Evolutionary conservation across 2,113 vertebrate genomes (phyloP).

Genomic region (Vombatus ursinus): DNA sequence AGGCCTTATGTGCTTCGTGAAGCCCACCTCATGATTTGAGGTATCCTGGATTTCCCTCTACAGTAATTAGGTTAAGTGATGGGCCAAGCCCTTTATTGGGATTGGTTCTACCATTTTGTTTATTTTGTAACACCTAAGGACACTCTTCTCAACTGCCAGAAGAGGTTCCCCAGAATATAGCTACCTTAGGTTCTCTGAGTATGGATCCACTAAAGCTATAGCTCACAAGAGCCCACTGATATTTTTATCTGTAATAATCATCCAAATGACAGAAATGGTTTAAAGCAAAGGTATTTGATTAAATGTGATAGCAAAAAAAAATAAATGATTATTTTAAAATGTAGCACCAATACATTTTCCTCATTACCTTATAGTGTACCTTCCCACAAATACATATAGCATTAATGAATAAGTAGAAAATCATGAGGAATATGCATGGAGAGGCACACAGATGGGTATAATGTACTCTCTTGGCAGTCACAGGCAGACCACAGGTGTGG

Average conservation of each 20-base stretch:
- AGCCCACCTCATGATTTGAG: background rate
- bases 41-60: background rate
- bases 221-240: background rate
- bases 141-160: background rate
- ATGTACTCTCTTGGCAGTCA: background rate
- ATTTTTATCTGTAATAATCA: background rate
- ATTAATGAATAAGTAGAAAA: background rate
- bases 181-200: background rate
- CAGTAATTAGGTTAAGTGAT: background rate
- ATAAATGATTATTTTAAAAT: background rate
- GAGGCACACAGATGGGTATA: background rate
- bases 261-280: background rate
- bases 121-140: background rate
- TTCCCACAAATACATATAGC: background rate
- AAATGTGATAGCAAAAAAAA: background rate
- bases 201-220: background rate
- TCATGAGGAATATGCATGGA: background rate
- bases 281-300: background rate
- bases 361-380: background rate
- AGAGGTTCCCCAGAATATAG: background rate
- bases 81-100: background rate
- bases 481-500: background rate
- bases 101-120: background rate
- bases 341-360: background rate
- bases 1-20: background rate